Percentiles rank a stretch among this genome's conserved stretches.
These are phyloP conservation scores for Orestias chungarensis DNA, from an alignment of 2,797 vertebrate species.

Conservation along the genomic window DNA sequence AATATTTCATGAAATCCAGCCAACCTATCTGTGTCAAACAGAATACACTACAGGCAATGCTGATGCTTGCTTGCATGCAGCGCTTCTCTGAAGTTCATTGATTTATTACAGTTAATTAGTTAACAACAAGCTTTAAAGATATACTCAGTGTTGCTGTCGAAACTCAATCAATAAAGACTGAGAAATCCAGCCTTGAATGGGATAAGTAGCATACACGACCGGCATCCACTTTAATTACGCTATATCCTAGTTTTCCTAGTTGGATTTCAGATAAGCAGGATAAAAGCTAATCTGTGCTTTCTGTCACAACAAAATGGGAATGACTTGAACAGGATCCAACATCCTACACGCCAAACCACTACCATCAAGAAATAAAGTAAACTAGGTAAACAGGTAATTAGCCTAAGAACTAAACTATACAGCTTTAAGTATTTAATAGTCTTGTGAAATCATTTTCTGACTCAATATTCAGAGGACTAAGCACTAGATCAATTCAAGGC, in stretches of 20 bases:
- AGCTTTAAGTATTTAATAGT: conserved; percentile 3
- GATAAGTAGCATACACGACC: conserved; percentile 33
- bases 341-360: not conserved
- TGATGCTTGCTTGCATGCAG: not conserved
- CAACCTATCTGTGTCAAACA: not conserved
- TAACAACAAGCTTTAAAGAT: conserved; percentile 29
- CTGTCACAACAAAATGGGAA: conserved; percentile 29
- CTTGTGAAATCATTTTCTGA: conserved; percentile 26
- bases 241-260: conserved; percentile 28
- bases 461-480: conserved; percentile 29
- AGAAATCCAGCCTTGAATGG: conserved; percentile 33
- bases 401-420: not conserved
- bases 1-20: not conserved
- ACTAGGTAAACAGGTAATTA: not conserved
- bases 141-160: conserved; percentile 5
- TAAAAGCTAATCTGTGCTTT: conserved; percentile 42
- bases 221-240: conserved; percentile 48
- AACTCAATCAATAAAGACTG: conserved; percentile 38
- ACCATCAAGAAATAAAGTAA: conserved; percentile 12
- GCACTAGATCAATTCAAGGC: conserved; percentile 14
- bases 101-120: conserved; percentile 29
- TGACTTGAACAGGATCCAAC: conserved; percentile 14
- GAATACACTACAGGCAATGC: not conserved
- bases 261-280: conserved; percentile 48
- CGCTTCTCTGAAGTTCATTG: not conserved